Base-by-base conservation (phyloP, 2,888 invertebrate species). In the Belgica antarctica region DNA sequence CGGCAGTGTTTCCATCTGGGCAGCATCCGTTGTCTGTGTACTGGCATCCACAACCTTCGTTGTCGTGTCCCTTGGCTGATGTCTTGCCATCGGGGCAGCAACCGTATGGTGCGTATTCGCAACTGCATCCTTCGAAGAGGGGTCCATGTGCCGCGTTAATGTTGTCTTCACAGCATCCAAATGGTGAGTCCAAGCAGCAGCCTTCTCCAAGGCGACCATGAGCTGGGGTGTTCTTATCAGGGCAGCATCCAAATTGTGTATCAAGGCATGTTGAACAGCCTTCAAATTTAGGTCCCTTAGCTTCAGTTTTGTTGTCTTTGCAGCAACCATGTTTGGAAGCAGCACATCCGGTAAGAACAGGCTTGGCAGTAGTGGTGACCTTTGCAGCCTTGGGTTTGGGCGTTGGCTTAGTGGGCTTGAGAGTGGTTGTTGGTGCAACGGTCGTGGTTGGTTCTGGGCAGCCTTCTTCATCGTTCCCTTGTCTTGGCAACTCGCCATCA, bases 111-210 rank as follows among this genome's bases (percentile, higher is more conserved):
- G 90, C 84, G 73, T 86, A 84, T 72, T 87, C 83, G 75, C 96
- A 96, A 12, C 87, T 88, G 75, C 94, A 94, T 17, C 90, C 90
- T 81, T 89, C 86, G 31, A 84, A 80, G 75, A 88, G 84, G 0
- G 90, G 88, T 72, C 96, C 96, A 72, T 86, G 83, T 3, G 96
- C 94, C 1, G 89, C 84, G 52, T 87, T 85, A 74, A 89, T 86
- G 76, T 94, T 91, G 76, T 97, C 96, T 0, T 90, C 90, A 75
- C 96, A 97, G 79, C 96, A 97, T n/a, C 94, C 93, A 77, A 83
- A 89, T 2, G 83, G 80, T 1, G 86, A 82, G 25, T 83, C 83
- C 62, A 92, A 79, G 75, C 93, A 94, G 76, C 93, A 94, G 0
- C 95, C 96, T 78, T 93, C 91, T 52, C 84, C 81, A 74, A 86